Evolutionary conservation across 1,140 invertebrate species (phyloP).

Genomic region (Zaprionus ghesquierei): DNA sequence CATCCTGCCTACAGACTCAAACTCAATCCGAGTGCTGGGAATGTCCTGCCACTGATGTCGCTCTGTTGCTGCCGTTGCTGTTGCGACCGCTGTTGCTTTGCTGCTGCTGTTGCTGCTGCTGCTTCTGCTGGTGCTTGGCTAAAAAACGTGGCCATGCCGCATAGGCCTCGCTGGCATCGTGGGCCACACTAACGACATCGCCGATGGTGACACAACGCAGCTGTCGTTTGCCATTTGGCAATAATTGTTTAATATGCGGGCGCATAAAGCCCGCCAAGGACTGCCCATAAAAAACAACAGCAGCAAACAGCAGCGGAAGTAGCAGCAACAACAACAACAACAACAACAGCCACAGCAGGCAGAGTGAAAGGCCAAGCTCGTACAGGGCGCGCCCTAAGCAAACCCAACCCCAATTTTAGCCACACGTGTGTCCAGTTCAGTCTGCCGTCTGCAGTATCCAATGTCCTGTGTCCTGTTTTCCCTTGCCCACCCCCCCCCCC

Average conservation of each 20-base stretch:
- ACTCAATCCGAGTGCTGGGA: conserved; percentile 24
- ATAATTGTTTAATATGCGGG: conserved; percentile 81
- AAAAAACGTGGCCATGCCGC: conserved; percentile 52
- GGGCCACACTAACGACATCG: conserved; percentile 70
- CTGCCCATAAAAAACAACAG: conserved; percentile 73
- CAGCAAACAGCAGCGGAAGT: conserved; percentile 29
- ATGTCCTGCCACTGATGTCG: conserved; percentile 40
- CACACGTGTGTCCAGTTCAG: conserved; percentile 49
- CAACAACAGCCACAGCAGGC: neutral
- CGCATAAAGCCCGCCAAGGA: conserved; percentile 74
- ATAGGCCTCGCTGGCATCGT: conserved; percentile 53
- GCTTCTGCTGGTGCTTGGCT: conserved; percentile 38
- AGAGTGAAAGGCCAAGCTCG: conserved; percentile 29
- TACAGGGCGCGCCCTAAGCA: conserved; percentile 39
- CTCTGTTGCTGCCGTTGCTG: neutral
- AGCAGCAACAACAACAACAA: conserved; percentile 6
- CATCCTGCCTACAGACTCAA: neutral
- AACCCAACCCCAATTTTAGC: conserved; percentile 3
- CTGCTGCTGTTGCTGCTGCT: conserved; percentile 33
- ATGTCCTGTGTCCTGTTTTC: conserved; percentile 44
- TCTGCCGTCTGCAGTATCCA: conserved; percentile 1
- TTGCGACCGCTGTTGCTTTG: conserved; percentile 22
- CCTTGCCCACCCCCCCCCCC: too few relatives aligned
- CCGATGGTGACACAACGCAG: conserved; percentile 71
- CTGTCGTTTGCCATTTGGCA: conserved; percentile 79